These are phyloP conservation scores for Aspiorhynchus laticeps DNA, from an alignment of 2,113 vertebrate species.

Conservation along the genomic window DNA sequence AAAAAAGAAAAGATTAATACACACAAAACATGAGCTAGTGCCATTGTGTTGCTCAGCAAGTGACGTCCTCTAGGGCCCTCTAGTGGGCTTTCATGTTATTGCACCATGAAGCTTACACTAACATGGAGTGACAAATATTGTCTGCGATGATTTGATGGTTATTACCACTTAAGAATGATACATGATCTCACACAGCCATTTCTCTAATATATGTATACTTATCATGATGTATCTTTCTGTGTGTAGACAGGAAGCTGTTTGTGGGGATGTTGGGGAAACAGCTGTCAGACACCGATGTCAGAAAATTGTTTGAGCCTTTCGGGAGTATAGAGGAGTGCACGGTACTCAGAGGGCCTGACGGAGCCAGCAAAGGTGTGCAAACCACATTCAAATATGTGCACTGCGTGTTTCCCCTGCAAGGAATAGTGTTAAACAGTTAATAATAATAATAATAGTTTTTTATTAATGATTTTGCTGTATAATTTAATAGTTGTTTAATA, in stretches of 20 bases:
- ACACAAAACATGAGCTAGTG: not conserved
- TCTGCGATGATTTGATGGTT: slow-evolving; percentile 1
- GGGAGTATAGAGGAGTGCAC: slow-evolving; percentile 97
- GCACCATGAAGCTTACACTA: not conserved
- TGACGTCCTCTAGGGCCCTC: not conserved
- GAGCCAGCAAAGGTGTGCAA: slow-evolving; percentile 93
- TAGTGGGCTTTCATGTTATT: not conserved
- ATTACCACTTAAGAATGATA: not conserved
- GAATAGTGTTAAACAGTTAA: not conserved
- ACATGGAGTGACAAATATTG: not conserved
- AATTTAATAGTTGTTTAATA: too few relatives aligned
- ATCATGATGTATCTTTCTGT: slow-evolving; percentile 1
- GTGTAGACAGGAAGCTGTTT: slow-evolving; percentile 97
- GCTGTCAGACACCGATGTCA: slow-evolving; percentile 91
- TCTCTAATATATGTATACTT: not conserved
- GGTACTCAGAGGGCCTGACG: slow-evolving; percentile 93
- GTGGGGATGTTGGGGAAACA: slow-evolving; percentile 96
- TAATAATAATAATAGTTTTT: too few relatives aligned
- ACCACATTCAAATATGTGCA: not conserved
- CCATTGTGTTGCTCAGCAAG: not conserved
- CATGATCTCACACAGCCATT: not conserved
- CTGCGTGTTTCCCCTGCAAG: not conserved
- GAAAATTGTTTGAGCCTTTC: slow-evolving; percentile 93
- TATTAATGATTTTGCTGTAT: too few relatives aligned
- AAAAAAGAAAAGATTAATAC: too few relatives aligned